These are phyloP conservation scores for Apocrypta bakeri DNA, from an alignment of 1,140 invertebrate species.

Conservation along the genomic window DNA sequence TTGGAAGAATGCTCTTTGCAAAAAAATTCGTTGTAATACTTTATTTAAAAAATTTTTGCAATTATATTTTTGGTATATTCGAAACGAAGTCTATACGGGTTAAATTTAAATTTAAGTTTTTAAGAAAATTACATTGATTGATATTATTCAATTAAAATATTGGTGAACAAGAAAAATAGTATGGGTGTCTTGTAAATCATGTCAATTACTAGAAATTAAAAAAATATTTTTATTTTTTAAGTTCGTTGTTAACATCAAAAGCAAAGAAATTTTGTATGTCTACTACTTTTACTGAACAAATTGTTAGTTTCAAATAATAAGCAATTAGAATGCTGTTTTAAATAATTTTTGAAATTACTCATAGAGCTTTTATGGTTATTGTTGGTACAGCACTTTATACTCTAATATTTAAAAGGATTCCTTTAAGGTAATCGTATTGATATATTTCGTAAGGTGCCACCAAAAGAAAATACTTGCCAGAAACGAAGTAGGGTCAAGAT, in stretches of 20 bases:
- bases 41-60: conserved; percentile 12
- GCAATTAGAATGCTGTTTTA: background rate
- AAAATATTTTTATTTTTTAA: conserved; percentile 36
- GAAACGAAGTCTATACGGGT: background rate
- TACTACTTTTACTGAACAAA: conserved; percentile 12
- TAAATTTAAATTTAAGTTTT: conserved; percentile 2
- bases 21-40: conserved; percentile 1
- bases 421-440: conserved; percentile 31
- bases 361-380: conserved; percentile 18
- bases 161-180: background rate
- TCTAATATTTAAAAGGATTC: conserved; percentile 11
- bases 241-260: conserved; percentile 1
- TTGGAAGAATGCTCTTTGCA: conserved; percentile 4
- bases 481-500: conserved; percentile 5
- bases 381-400: conserved; percentile 28
- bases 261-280: conserved; percentile 17
- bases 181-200: conserved; percentile 17
- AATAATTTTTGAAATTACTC: conserved; percentile 49
- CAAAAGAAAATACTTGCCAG: conserved; percentile 43
- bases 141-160: conserved; percentile 7
- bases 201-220: conserved; percentile 47
- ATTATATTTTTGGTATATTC: conserved; percentile 1
- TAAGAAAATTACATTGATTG: background rate
- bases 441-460: conserved; percentile 46
- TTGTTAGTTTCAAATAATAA: background rate